Conservation (phyloP, 2,888 invertebrate genomes). For the Tiliacea aurago region DNA sequence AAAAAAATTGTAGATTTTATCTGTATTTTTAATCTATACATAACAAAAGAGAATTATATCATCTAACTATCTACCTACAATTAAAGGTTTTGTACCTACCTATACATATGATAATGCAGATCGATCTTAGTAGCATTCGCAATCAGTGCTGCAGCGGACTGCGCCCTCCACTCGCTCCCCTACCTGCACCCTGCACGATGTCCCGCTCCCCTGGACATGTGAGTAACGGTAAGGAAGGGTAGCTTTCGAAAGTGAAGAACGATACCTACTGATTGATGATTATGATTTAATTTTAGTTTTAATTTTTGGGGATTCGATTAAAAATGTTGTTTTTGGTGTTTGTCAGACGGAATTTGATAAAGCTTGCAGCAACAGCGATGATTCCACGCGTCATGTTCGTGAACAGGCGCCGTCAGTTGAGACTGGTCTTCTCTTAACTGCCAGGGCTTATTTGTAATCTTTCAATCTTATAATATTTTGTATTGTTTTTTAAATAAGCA, state of each 20-base stretch:
- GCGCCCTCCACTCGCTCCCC: slow-evolving; percentile 45
- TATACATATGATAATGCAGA: slow-evolving; percentile 7
- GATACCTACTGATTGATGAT: slow-evolving; percentile 29
- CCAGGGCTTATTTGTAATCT: no score
- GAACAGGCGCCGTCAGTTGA: no score
- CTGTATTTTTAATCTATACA: no score
- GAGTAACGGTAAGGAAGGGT: slow-evolving; percentile 49
- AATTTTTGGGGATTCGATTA: not conserved
- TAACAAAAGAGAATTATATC: no score
- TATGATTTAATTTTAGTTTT: slow-evolving; percentile 23
- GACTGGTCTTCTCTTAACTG: no score
- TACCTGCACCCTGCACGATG: slow-evolving; percentile 15
- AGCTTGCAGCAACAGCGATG: not conserved
- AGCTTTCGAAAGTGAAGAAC: slow-evolving; percentile 8
- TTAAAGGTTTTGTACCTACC: not conserved
- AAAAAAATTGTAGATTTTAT: no score
- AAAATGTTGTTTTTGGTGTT: not conserved
- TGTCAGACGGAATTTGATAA: not conserved
- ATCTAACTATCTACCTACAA: no score
- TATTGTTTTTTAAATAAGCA: no score
- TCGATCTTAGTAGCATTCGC: slow-evolving; percentile 45
- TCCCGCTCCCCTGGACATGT: slow-evolving; percentile 44
- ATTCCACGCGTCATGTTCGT: no score
- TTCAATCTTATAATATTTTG: no score
- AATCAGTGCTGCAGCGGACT: slow-evolving; percentile 51